Evolutionary conservation across 2,797 vertebrate genomes (phyloP), one percentile per base, ranked within the genome.

Genomic region (Lepus townsendii): DNA sequence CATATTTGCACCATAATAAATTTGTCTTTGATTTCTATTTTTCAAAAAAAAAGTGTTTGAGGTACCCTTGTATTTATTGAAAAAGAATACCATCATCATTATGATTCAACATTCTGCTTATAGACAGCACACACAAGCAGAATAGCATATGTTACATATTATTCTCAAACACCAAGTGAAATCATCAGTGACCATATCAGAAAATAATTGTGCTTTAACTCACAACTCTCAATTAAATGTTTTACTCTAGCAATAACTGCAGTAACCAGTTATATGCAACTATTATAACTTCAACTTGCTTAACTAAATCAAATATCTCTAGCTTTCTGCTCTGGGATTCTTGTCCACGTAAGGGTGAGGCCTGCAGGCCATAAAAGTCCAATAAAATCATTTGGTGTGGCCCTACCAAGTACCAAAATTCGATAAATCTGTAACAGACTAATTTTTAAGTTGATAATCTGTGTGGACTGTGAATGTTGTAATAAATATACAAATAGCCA

Each of bases 81-180:
- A 86, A 78, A 75, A 7, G 19, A 91, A 76, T 42, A 9, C 77
- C 84, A 62, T 30, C 38, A 42, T 94, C 7, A 54, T 4, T 27
- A 88, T 65, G 77, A 62, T 9, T 17, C 71, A 93, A 8, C 22
- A 71, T 73, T 73, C 16, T 94, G 24, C n/a, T 86, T 82, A 13
- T 9, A 19, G 72, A 27, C 19, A 54, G 35, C 2, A 63, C 76
- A 68, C 50, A 42, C 5, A n/a, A 68, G 11, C 11, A 68, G 8
- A 35, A 24, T 16, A 22, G 14, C 5, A 16, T 80, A 6, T 54
- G 20, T 47, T 78, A 63, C 26, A 47, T 72, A 69, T 26, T 54
- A 32, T 38, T 65, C 22, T 83, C n/a, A 77, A 62, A 30, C 52
- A 63, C 19, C 47, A 93, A 79, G 13, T 78, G 71, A 73, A 72